Conservation (phyloP, 2,797 vertebrate species). For the Craterocephalus amniculus region DNA sequence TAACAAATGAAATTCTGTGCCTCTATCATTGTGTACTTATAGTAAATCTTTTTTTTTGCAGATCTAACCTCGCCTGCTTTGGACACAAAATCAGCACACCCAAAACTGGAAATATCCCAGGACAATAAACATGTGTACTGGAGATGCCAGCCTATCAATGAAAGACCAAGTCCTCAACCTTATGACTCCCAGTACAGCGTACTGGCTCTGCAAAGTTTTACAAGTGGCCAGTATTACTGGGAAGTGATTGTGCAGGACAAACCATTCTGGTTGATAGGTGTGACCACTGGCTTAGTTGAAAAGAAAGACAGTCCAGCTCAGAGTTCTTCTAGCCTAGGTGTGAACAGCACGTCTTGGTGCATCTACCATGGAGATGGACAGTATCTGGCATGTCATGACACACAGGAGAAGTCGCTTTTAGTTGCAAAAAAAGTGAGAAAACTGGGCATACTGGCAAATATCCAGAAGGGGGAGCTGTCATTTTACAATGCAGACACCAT, state of each 20-base stretch:
- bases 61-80: conserved; percentile 75
- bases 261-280: conserved; percentile 82
- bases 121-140: conserved; percentile 78
- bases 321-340: conserved; percentile 26
- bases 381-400: conserved; percentile 78
- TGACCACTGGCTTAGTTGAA: conserved; percentile 56
- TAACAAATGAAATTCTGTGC: conserved; percentile 16
- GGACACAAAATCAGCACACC: conserved; percentile 77
- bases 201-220: conserved; percentile 69
- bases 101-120: conserved; percentile 75
- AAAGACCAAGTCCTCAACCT: conserved; percentile 35
- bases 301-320: conserved; percentile 15
- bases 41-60: conserved; percentile 56
- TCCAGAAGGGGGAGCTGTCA: conserved; percentile 77
- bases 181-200: conserved; percentile 78
- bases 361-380: conserved; percentile 81
- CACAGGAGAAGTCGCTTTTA: conserved; percentile 73
- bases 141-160: conserved; percentile 58
- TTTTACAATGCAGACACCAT: conserved; percentile 80
- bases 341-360: conserved; percentile 77
- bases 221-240: conserved; percentile 77
- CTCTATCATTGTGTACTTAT: conserved; percentile 16
- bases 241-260: conserved; percentile 83
- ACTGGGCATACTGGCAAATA: conserved; percentile 73
- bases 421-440: conserved; percentile 72